Conservation (phyloP, 2,888 invertebrate genomes). For the Cephus sareptanus region DNA sequence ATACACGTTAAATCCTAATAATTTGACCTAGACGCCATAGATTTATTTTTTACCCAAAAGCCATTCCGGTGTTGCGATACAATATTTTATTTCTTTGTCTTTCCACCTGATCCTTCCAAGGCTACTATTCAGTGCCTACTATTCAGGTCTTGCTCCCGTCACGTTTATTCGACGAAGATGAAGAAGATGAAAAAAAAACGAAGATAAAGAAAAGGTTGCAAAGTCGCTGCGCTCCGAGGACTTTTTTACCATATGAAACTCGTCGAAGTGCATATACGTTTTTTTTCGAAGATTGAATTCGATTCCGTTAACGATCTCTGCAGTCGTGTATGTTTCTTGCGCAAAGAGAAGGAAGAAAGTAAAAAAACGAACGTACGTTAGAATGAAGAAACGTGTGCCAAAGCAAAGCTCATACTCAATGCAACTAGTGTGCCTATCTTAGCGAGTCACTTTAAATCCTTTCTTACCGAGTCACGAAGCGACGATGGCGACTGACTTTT, state of each 20-base stretch:
- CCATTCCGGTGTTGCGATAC: background rate
- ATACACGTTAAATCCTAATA: background rate
- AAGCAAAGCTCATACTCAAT: slow-evolving; percentile 36
- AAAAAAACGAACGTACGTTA: background rate
- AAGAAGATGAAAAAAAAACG: background rate
- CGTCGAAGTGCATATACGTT: background rate
- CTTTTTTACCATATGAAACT: background rate
- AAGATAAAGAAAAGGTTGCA: background rate
- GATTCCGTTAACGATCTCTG: background rate
- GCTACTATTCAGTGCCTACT: background rate
- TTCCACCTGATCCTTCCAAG: background rate
- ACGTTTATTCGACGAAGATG: background rate
- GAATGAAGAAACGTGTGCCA: slow-evolving; percentile 5
- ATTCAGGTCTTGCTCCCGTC: background rate
- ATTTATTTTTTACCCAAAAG: background rate
- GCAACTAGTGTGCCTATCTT: slow-evolving; percentile 50
- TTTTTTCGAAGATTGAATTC: background rate
- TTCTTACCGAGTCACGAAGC: slow-evolving; percentile 39
- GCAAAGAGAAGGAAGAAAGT: background rate
- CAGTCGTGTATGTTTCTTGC: background rate
- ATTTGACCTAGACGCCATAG: background rate
- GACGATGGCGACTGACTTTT: slow-evolving; percentile 35
- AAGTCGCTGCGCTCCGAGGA: background rate
- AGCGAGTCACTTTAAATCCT: slow-evolving; percentile 45
- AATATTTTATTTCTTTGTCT: background rate